Evolutionary conservation across 2,888 invertebrate species (phyloP).

Genomic region (Thymelicus sylvestris): DNA sequence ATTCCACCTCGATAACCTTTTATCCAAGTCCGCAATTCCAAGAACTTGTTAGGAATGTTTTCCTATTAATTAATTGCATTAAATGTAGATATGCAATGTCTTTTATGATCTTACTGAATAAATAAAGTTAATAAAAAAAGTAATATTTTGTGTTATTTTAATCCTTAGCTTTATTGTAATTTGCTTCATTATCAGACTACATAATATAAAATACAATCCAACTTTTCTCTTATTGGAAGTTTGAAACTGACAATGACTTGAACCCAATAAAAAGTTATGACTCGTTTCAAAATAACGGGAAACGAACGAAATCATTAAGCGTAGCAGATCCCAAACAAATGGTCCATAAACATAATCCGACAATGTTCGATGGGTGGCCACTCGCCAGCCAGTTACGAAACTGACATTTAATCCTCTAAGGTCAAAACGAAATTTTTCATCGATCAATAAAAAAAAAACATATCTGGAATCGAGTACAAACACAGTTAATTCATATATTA

Average conservation of each 20-base stretch:
- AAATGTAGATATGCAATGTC: neutral
- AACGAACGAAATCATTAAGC: conserved; percentile 73
- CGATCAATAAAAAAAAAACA: neutral
- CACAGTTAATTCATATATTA: conserved; percentile 13
- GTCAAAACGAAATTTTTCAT: conserved; percentile 14
- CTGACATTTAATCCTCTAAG: conserved; percentile 43
- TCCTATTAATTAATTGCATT: neutral
- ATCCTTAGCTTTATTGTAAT: too few species aligned
- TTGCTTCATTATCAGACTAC: too few species aligned
- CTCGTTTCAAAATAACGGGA: conserved; percentile 58
- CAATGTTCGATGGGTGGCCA: conserved; percentile 70
- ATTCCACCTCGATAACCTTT: conserved; percentile 38
- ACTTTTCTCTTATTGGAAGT: conserved; percentile 43
- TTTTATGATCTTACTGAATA: too few species aligned
- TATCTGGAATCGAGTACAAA: conserved; percentile 6
- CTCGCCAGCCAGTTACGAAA: conserved; percentile 61
- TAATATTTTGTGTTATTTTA: too few species aligned
- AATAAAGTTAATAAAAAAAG: too few species aligned
- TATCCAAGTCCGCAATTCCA: conserved; percentile 37
- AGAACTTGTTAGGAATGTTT: neutral
- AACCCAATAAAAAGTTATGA: conserved; percentile 60
- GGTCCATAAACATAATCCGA: conserved; percentile 78
- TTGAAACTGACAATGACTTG: conserved; percentile 43
- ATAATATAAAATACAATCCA: too few species aligned
- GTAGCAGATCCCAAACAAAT: conserved; percentile 78